A percentile compares a stretch with the other conserved stretches of the same genome.
Conservation (phyloP, 1,140 invertebrate genomes). For the Bombus terrestris region DNA sequence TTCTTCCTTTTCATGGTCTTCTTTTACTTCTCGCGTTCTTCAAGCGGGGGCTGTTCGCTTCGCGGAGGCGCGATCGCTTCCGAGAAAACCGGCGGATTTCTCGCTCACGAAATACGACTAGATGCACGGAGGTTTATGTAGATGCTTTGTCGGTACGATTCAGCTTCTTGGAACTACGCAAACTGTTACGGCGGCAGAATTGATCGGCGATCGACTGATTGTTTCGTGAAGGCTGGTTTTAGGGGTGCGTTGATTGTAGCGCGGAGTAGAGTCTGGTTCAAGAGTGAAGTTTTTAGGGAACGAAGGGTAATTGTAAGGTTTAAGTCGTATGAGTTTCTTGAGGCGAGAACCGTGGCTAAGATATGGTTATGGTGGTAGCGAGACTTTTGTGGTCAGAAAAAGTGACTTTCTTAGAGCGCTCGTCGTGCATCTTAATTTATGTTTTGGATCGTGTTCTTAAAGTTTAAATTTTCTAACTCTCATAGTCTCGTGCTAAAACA, state of each 20-base stretch:
- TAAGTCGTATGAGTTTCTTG: background rate
- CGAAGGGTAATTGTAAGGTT: background rate
- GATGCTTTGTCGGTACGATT: slow-evolving; percentile 21
- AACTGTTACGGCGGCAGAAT: background rate
- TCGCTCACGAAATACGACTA: slow-evolving; percentile 21
- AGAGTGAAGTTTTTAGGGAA: background rate
- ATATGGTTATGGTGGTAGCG: background rate
- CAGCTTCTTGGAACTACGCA: background rate
- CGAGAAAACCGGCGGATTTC: slow-evolving; percentile 9
- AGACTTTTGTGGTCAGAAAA: background rate
- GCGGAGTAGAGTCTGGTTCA: background rate
- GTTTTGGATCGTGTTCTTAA: too few species aligned
- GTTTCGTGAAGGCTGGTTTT: background rate
- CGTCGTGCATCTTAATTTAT: background rate
- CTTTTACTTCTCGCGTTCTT: background rate
- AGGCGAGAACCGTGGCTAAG: background rate
- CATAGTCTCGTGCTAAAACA: too few species aligned
- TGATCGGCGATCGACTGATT: slow-evolving; percentile 15
- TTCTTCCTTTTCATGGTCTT: background rate
- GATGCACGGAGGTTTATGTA: slow-evolving; percentile 21
- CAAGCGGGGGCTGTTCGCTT: background rate
- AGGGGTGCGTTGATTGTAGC: background rate
- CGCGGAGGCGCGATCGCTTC: background rate
- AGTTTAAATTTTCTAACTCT: too few species aligned
- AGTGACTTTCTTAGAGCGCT: background rate